phyloP scores from a whole-genome alignment of 1,140 invertebrate species.

The Zaprionus ornatus region DNA sequence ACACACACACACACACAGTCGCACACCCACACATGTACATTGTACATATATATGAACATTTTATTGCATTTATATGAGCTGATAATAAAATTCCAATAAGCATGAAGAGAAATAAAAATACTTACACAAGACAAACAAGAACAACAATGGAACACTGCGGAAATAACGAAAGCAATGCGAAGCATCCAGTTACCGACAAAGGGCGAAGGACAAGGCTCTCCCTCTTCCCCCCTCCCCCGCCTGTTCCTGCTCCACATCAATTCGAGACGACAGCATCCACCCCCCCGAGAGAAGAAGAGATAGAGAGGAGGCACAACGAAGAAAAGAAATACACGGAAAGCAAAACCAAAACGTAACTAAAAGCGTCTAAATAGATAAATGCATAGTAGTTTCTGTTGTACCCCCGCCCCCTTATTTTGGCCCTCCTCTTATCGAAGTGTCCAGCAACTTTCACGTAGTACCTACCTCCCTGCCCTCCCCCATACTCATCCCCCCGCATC shows the following conservation, averaged over 20 bases:
- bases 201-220: slow-evolving; percentile 25
- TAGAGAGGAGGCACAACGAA: not conserved
- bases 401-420: not conserved
- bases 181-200: slow-evolving; percentile 27
- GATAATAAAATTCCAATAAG: slow-evolving; percentile 81
- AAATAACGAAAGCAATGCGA: slow-evolving; percentile 11
- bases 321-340: slow-evolving; percentile 5
- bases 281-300: not conserved
- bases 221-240: not conserved
- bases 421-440: slow-evolving; percentile 1
- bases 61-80: slow-evolving; percentile 79
- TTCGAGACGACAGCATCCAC: slow-evolving; percentile 34
- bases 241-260: slow-evolving; percentile 55
- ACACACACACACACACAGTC: not conserved
- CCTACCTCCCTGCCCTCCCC: not conserved
- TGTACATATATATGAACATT: slow-evolving; percentile 49
- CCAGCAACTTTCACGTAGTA: not conserved
- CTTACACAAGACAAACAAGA: slow-evolving; percentile 61
- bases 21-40: slow-evolving; percentile 2
- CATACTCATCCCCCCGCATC: not conserved
- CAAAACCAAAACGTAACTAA: slow-evolving; percentile 69
- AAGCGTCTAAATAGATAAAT: slow-evolving; percentile 77
- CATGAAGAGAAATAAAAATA: slow-evolving; percentile 77
- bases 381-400: slow-evolving; percentile 43
- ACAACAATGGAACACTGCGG: slow-evolving; percentile 36